These are phyloP conservation scores for Anthopleura sola DNA, from an alignment of 64 coral and sea anemone genomes.

Conservation along the genomic window DNA sequence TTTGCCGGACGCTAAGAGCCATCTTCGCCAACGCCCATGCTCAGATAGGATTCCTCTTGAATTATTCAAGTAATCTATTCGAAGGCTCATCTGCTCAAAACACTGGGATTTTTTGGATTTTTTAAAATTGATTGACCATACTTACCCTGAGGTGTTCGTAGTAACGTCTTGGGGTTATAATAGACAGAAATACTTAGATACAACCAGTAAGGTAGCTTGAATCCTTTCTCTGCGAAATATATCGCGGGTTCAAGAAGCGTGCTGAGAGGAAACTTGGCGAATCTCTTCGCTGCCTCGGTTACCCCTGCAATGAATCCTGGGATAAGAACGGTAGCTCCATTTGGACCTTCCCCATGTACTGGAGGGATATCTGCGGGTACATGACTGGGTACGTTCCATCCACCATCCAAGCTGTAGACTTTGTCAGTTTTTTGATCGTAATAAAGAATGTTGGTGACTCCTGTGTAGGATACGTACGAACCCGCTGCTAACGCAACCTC, in stretches of 20 bases:
- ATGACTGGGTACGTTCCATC: slow-evolving; percentile 64
- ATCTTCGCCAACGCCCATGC: too few relatives aligned
- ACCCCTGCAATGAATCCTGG: slow-evolving; percentile 88
- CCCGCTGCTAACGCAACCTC: slow-evolving; percentile 77
- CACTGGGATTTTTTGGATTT: too few relatives aligned
- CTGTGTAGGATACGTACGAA: slow-evolving; percentile 76
- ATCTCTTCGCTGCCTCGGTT: slow-evolving; percentile 47
- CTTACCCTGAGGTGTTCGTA: slow-evolving; percentile 69
- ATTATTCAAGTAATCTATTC: too few relatives aligned
- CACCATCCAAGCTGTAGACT: slow-evolving; percentile 69
- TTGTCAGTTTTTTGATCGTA: slow-evolving; percentile 61
- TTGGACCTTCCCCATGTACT: slow-evolving; percentile 42
- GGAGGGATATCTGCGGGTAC: slow-evolving; percentile 52
- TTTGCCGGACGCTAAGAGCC: too few relatives aligned
- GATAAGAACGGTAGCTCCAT: slow-evolving; percentile 77
- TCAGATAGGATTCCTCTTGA: too few relatives aligned
- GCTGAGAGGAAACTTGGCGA: slow-evolving; percentile 63
- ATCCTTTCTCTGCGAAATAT: slow-evolving; percentile 84
- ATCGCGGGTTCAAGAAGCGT: slow-evolving; percentile 84
- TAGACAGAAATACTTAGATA: slow-evolving; percentile 51
- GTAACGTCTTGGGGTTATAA: slow-evolving; percentile 64
- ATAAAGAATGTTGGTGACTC: slow-evolving; percentile 80
- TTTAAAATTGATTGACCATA: background rate
- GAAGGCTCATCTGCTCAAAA: too few relatives aligned
- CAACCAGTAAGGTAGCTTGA: slow-evolving; percentile 62